Conservation (phyloP, 2,113 vertebrate species). For the Danio rerio region GRCz12tu NC_133199.1:33748001-33748500, state of each 20-base stretch:
- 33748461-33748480: slow-evolving; percentile 33
- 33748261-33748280: slow-evolving; percentile 8
- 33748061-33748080: slow-evolving; percentile 19
- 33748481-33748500: slow-evolving; percentile 42
- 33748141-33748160: not conserved
- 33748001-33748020: slow-evolving; percentile 41
- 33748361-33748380: slow-evolving; percentile 68
- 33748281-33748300: slow-evolving; percentile 39
- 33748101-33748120: not conserved
- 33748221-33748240: not conserved
- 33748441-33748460: slow-evolving; percentile 27
- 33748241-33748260: slow-evolving; percentile 24
- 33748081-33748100: slow-evolving; percentile 18
- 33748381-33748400: slow-evolving; percentile 62
- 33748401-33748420: slow-evolving; percentile 68
- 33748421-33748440: slow-evolving; percentile 63
- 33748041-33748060: slow-evolving; percentile 32
- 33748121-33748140: not conserved
- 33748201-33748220: too few species aligned
- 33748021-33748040: slow-evolving; percentile 11
- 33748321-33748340: slow-evolving; percentile 28
- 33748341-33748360: slow-evolving; percentile 62
- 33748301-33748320: slow-evolving; percentile 36
- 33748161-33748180: not conserved
- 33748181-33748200: too few species aligned